Evolutionary conservation across 2,888 invertebrate genomes (phyloP).

Genomic region (Drosophila anomalata): DNA sequence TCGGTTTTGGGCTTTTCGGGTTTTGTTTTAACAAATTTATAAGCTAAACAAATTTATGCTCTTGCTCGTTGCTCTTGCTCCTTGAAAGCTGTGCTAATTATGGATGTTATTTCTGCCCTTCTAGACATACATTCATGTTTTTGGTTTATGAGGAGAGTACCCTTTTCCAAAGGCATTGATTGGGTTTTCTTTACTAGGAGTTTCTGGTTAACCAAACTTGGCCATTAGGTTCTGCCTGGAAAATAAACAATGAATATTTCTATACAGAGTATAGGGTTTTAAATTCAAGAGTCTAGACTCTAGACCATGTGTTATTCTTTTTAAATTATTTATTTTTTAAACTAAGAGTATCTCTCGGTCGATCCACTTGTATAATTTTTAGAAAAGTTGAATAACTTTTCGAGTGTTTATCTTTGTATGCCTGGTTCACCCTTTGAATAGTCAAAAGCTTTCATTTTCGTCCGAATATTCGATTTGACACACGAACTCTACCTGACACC

Average conservation of each 20-base stretch:
- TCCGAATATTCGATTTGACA: constrained; percentile 7
- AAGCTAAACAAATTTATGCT: constrained; percentile 56
- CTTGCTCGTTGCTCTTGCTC: not conserved
- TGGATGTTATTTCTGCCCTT: constrained; percentile 22
- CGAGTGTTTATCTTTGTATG: not conserved
- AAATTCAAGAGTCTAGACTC: not conserved
- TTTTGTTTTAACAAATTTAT: constrained; percentile 60
- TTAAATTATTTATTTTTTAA: not conserved
- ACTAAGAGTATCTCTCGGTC: not conserved
- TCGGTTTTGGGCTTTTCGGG: constrained; percentile 31
- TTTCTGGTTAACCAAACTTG: not conserved
- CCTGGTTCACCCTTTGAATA: not conserved
- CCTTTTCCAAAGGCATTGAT: constrained; percentile 3
- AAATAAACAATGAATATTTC: not conserved
- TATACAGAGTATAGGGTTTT: not conserved
- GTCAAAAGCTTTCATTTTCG: constrained; percentile 12
- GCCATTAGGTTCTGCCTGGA: not conserved
- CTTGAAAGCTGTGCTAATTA: constrained; percentile 23
- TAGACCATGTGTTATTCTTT: not conserved
- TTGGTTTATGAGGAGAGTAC: not conserved
- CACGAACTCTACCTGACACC: not conserved
- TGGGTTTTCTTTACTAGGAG: not conserved
- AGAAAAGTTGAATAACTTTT: constrained; percentile 9
- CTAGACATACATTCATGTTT: constrained; percentile 11
- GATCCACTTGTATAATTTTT: not conserved